Evolutionary conservation across 1,140 invertebrate genomes (phyloP).

Genomic region (Trichonephila clavata): DNA sequence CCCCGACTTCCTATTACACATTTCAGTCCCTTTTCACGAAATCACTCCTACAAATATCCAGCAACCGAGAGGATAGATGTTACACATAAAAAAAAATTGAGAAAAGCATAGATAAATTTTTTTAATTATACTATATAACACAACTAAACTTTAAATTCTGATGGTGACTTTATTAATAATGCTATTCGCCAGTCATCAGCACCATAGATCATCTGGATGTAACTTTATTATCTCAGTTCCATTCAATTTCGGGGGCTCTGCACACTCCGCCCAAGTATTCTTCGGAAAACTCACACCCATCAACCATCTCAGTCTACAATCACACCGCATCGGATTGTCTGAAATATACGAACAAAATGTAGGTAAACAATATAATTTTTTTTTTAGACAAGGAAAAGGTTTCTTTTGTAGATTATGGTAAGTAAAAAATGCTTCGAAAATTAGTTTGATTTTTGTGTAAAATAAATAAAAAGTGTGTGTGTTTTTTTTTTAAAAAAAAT

Average conservation of each 20-base stretch:
- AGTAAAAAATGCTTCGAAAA: background rate
- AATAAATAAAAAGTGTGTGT: too few species aligned
- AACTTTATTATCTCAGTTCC: background rate
- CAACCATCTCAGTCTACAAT: slow-evolving; percentile 6
- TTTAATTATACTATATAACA: too few species aligned
- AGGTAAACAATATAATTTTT: background rate
- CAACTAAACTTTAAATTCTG: too few species aligned
- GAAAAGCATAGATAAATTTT: too few species aligned
- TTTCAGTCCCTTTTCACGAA: too few species aligned
- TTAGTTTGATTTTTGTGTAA: too few species aligned
- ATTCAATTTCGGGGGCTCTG: background rate
- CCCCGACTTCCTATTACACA: too few species aligned
- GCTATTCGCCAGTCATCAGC: background rate
- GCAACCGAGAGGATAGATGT: too few species aligned
- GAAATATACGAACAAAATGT: background rate
- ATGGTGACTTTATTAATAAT: background rate
- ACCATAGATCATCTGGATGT: background rate
- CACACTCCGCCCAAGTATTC: background rate
- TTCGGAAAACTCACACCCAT: background rate
- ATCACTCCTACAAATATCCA: too few species aligned
- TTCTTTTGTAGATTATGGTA: background rate
- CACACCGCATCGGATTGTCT: background rate
- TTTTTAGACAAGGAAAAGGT: background rate
- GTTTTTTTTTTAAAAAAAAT: too few species aligned
- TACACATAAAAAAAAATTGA: too few species aligned